A percentile compares a stretch with the other conserved stretches of the same genome.
Conservation (phyloP, 92 coral and sea anemone species). For the Chrysogorgia sp. region DNA sequence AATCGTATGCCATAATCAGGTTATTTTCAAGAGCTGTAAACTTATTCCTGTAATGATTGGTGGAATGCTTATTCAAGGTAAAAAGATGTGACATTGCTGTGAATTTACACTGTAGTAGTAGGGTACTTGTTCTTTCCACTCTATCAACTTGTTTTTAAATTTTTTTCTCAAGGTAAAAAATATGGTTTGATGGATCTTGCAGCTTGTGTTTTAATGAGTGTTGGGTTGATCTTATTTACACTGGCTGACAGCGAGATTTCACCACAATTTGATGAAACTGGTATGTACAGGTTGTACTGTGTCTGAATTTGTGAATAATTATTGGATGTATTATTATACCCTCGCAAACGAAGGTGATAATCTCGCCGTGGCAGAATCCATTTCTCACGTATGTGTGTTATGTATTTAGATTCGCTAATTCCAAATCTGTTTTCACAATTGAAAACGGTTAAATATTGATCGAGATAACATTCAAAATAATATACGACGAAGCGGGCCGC, state of each 20-base stretch:
- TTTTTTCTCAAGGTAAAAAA: constrained; percentile 66
- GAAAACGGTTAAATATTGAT: too few species aligned
- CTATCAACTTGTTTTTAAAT: neutral
- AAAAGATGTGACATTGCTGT: neutral
- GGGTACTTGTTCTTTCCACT: neutral
- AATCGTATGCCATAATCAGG: too few species aligned
- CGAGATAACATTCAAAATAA: too few species aligned
- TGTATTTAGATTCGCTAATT: too few species aligned
- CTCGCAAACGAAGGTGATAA: too few species aligned
- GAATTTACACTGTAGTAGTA: neutral
- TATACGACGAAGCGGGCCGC: too few species aligned
- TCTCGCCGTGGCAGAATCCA: too few species aligned
- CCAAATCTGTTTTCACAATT: too few species aligned
- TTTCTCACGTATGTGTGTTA: too few species aligned
- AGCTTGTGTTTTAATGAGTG: constrained; percentile 92
- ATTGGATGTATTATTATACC: too few species aligned
- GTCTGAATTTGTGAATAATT: too few species aligned
- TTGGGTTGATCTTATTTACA: constrained; percentile 86
- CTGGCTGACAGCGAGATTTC: constrained; percentile 93
- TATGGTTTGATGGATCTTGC: constrained; percentile 74
- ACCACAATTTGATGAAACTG: constrained; percentile 92
- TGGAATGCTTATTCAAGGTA: constrained; percentile 95
- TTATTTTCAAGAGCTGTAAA: constrained; percentile 96
- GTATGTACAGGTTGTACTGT: too few species aligned
- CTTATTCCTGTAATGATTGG: constrained; percentile 98